Percentiles rank a stretch among this genome's conserved stretches.
phyloP scores from a whole-genome alignment of 2,888 invertebrate species.

The Ischnus inquisitorius region DNA sequence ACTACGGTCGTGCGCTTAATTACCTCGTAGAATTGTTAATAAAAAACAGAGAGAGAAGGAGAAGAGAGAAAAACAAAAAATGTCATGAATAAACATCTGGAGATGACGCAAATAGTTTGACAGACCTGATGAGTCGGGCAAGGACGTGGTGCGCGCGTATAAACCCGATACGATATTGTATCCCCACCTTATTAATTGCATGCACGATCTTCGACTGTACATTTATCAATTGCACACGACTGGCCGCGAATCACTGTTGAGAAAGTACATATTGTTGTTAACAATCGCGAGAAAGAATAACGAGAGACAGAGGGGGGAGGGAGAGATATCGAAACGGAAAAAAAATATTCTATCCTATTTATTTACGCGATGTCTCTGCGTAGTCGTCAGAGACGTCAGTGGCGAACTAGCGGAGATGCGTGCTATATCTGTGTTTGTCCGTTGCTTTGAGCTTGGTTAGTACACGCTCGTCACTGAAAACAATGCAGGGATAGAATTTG shows the following conservation, averaged over 20 bases:
- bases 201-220: constrained; percentile 60
- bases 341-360: constrained; percentile 60
- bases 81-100: constrained; percentile 75
- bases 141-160: constrained; percentile 17
- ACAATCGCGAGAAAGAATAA: neutral
- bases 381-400: constrained; percentile 62
- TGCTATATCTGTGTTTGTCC: neutral
- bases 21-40: constrained; percentile 26
- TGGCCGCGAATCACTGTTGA: constrained; percentile 34
- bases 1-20: neutral
- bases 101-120: constrained; percentile 75
- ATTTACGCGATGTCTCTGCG: constrained; percentile 57
- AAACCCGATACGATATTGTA: constrained; percentile 14
- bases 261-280: constrained; percentile 25
- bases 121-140: constrained; percentile 39
- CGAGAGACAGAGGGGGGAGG: constrained; percentile 1
- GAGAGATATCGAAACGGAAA: constrained; percentile 19
- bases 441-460: neutral
- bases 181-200: constrained; percentile 59
- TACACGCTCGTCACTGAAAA: neutral
- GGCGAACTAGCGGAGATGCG: constrained; percentile 6
- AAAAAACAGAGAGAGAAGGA: too few species aligned
- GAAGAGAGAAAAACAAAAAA: constrained; percentile 63
- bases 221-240: constrained; percentile 58
- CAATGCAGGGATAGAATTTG: neutral